These are phyloP conservation scores for Leucopsar rothschildi DNA, from an alignment of 2,113 vertebrate species.

Conservation along the genomic window DNA sequence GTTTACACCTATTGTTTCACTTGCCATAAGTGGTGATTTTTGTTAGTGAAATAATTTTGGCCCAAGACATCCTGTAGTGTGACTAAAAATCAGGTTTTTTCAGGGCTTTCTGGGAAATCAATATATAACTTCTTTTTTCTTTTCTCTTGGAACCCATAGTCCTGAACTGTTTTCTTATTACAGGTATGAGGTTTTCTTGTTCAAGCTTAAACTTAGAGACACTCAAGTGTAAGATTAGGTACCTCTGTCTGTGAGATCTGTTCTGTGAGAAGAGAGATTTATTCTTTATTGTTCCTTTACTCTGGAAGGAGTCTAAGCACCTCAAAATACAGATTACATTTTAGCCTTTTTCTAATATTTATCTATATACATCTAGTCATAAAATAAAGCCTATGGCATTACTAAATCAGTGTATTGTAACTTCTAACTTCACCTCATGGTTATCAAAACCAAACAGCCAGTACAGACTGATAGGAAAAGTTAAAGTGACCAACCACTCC, in stretches of 20 bases:
- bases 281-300: background rate
- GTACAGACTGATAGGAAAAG: background rate
- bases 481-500: background rate
- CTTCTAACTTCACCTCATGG: background rate
- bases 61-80: background rate
- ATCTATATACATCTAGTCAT: background rate
- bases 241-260: background rate
- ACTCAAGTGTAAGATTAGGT: background rate
- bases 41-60: background rate
- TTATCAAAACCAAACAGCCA: background rate
- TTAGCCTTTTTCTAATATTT: background rate
- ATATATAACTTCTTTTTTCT: background rate
- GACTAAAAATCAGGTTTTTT: background rate
- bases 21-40: background rate
- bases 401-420: background rate
- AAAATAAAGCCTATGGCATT: background rate
- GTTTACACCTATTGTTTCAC: background rate
- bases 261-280: background rate
- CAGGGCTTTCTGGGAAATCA: background rate
- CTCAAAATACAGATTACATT: background rate
- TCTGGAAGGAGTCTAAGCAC: background rate
- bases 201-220: background rate
- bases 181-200: background rate
- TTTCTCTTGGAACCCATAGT: background rate
- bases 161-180: background rate